Percentiles rank a stretch among this genome's conserved stretches.
phyloP scores from a whole-genome alignment of 2,797 vertebrate genomes.

The Gallinago nigripennis region DNA sequence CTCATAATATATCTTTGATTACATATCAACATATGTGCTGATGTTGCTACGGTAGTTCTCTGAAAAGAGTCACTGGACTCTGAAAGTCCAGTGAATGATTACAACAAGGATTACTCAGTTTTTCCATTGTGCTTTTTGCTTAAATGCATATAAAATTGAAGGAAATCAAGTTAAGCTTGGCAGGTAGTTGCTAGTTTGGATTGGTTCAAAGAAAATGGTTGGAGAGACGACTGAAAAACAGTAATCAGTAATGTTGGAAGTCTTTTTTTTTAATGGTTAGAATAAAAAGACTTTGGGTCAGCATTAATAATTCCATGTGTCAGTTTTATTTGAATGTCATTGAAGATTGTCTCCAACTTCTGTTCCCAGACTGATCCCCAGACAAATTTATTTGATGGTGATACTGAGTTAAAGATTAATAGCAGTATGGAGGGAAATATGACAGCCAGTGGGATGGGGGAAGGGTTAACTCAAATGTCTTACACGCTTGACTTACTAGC shows the following conservation, averaged over 20 bases:
- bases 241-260: background rate
- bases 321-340: background rate
- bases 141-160: background rate
- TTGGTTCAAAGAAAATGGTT: background rate
- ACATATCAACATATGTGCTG: background rate
- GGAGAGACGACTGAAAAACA: background rate
- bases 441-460: accelerated
- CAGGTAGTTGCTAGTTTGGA: background rate
- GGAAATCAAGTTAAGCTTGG: background rate
- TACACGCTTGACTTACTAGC: background rate
- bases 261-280: background rate
- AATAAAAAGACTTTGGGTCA: background rate
- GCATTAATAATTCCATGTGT: background rate
- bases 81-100: background rate
- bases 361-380: background rate
- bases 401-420: background rate
- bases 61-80: background rate
- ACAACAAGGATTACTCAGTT: background rate
- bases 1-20: background rate
- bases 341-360: background rate
- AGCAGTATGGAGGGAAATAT: background rate
- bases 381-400: background rate
- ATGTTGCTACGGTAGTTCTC: background rate
- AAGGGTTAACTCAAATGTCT: background rate
- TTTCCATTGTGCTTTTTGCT: background rate